phyloP scores from a whole-genome alignment of 1,140 invertebrate genomes.

The Aphaenogaster floridana region DNA sequence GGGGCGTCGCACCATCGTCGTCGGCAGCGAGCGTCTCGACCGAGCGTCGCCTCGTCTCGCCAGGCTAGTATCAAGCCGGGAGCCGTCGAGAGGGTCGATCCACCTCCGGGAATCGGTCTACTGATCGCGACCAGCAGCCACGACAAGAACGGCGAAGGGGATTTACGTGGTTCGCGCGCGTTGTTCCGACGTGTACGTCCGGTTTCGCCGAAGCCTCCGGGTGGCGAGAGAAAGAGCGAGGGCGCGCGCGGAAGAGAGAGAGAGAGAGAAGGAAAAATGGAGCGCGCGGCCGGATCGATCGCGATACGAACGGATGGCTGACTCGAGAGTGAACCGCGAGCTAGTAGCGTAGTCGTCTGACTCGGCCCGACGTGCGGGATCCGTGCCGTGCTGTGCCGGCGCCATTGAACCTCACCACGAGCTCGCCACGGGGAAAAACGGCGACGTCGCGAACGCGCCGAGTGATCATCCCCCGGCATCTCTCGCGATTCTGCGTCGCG shows the following conservation, averaged over 20 bases:
- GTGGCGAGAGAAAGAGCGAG: constrained; percentile 28
- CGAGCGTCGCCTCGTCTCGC: constrained; percentile 73
- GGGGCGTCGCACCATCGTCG: constrained; percentile 78
- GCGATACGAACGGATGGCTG: constrained; percentile 81
- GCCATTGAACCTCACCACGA: constrained; percentile 45
- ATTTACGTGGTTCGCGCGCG: constrained; percentile 26
- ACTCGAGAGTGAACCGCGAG: constrained; percentile 66
- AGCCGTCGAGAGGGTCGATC: constrained; percentile 76
- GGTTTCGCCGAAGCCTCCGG: not conserved
- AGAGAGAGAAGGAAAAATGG: constrained; percentile 78
- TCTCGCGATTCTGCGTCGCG: constrained; percentile 57
- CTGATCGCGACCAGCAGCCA: not conserved
- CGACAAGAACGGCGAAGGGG: not conserved
- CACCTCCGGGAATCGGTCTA: constrained; percentile 65
- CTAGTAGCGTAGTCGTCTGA: constrained; percentile 32
- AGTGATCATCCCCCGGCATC: constrained; percentile 35
- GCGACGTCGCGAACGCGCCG: constrained; percentile 18
- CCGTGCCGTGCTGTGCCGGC: not conserved
- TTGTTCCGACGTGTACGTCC: constrained; percentile 8
- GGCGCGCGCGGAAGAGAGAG: constrained; percentile 6
- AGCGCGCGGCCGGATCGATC: constrained; percentile 84
- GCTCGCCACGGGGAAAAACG: not conserved
- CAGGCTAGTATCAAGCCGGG: constrained; percentile 80
- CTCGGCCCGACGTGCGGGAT: constrained; percentile 3
- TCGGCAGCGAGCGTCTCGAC: constrained; percentile 75